Evolutionary conservation across 2,888 invertebrate genomes (phyloP).

Genomic region (Cactoblastis cactorum): DNA sequence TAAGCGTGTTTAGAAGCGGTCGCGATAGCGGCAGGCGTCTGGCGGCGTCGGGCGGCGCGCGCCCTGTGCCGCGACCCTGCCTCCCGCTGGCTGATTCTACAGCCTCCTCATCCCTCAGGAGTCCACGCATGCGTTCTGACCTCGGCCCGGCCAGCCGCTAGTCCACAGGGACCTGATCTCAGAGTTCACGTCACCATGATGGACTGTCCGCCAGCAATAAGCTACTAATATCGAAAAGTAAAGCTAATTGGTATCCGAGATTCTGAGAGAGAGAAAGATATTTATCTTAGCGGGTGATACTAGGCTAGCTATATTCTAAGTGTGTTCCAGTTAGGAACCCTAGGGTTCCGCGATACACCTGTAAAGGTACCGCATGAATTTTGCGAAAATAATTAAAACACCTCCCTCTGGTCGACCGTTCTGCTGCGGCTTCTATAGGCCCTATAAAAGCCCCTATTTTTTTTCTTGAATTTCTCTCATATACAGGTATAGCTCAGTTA

Average conservation of each 20-base stretch:
- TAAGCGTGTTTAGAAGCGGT: neutral
- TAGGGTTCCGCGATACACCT: no score
- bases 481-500: no score
- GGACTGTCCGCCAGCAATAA: neutral
- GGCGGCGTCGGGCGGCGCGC: constrained; percentile 16
- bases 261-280: no score
- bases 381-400: no score
- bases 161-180: neutral
- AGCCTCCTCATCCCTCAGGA: neutral
- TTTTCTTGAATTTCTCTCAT: no score
- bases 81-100: neutral
- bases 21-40: constrained; percentile 15
- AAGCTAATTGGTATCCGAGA: neutral
- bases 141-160: neutral
- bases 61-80: constrained; percentile 18
- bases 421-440: no score
- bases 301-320: no score
- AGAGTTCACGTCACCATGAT: neutral
- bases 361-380: no score
- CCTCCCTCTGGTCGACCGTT: no score
- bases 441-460: no score
- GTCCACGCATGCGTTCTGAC: neutral
- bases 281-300: no score
- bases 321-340: no score
- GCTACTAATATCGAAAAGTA: neutral